Percentiles rank a stretch among this genome's conserved stretches.
phyloP scores from a whole-genome alignment of 2,888 invertebrate species.

The Lamellibrachia satsuma region DNA sequence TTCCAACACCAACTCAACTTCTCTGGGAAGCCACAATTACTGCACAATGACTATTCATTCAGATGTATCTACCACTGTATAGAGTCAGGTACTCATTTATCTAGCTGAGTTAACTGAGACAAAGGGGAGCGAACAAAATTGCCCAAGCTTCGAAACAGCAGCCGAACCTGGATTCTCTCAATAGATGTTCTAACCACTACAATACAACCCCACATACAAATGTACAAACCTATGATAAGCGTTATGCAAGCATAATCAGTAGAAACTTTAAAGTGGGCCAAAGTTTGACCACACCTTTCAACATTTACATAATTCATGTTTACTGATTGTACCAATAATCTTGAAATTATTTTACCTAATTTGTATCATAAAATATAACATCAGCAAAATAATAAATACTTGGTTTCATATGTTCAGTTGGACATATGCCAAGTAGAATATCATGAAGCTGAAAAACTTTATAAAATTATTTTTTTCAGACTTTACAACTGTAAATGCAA shows the following conservation, averaged over 20 bases:
- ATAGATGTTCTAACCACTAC: neutral
- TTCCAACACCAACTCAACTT: no score
- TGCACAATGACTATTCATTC: no score
- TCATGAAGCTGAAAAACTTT: neutral
- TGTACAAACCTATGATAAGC: neutral
- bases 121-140: no score
- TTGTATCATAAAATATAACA: neutral
- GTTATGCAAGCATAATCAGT: neutral
- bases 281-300: neutral
- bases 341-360: neutral
- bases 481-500: neutral
- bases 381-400: neutral
- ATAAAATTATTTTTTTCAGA: neutral
- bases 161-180: no score
- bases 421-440: no score
- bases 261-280: neutral
- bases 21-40: no score
- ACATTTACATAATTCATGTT: slow-evolving; percentile 20
- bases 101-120: no score
- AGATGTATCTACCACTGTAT: no score
- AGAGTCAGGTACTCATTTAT: no score
- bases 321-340: neutral
- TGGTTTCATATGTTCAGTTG: neutral
- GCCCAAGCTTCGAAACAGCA: no score
- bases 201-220: neutral